Conservation (phyloP, 2,888 invertebrate genomes). For the Drosophila bunnanda region DNA sequence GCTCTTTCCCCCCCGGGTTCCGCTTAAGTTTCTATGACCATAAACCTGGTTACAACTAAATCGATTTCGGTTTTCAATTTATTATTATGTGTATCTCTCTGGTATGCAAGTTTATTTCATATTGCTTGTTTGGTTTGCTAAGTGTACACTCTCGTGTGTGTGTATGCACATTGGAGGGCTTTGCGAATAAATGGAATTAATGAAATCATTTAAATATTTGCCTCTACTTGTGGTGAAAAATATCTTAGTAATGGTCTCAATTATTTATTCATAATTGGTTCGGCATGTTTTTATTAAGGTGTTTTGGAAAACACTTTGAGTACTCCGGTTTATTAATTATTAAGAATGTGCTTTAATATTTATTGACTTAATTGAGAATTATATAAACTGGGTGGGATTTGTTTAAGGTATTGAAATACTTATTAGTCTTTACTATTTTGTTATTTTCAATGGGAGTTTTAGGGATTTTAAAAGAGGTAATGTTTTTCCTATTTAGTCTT, state of each 20-base stretch:
- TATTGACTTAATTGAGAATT: neutral
- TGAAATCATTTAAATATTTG: slow-evolving; percentile 7
- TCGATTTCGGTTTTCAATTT: slow-evolving; percentile 45
- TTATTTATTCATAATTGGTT: slow-evolving; percentile 9
- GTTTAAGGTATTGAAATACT: neutral
- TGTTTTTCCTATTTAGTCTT: neutral
- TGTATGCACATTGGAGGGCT: neutral
- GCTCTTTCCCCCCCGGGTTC: slow-evolving; percentile 16
- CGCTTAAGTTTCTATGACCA: slow-evolving; percentile 24
- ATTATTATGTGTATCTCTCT: slow-evolving; percentile 30
- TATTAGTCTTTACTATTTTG: neutral
- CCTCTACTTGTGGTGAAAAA: slow-evolving; percentile 3
- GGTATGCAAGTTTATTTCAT: slow-evolving; percentile 30
- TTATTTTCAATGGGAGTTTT: neutral
- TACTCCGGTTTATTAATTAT: neutral
- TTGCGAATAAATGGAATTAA: neutral
- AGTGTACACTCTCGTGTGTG: neutral
- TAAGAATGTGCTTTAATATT: neutral
- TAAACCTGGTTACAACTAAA: slow-evolving; percentile 42
- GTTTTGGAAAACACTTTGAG: neutral
- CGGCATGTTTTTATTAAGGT: slow-evolving; percentile 1
- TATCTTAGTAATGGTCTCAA: neutral
- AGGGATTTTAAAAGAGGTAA: neutral
- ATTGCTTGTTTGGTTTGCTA: slow-evolving; percentile 1
- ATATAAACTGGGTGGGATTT: neutral